Evolutionary conservation across 2,797 vertebrate species (phyloP).

Genomic region (Sebastes kiyomatsui): DNA sequence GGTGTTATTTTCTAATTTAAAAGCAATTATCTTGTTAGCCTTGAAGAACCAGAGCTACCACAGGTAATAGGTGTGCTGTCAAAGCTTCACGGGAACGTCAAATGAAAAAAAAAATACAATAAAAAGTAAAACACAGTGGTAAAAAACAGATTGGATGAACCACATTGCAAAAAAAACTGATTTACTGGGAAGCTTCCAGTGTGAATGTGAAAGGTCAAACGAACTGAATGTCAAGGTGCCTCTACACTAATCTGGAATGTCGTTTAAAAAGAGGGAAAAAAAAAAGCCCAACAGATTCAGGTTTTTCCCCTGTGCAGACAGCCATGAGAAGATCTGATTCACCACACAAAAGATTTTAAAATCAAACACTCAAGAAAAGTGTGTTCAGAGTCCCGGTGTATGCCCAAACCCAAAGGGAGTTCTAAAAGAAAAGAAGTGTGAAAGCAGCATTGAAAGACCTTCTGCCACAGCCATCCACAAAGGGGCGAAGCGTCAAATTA

Average conservation of each 20-base stretch:
- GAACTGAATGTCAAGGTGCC: not conserved
- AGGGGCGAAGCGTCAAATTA: slow-evolving; percentile 29
- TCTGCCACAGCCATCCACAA: not conserved
- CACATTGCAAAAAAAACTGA: not conserved
- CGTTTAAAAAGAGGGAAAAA: not conserved
- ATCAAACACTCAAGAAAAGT: not conserved
- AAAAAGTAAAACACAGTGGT: no score
- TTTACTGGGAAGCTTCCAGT: not conserved
- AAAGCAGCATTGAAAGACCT: slow-evolving; percentile 5
- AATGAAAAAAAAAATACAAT: not conserved
- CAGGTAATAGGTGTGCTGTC: not conserved
- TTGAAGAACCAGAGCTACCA: not conserved
- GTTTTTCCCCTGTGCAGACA: not conserved
- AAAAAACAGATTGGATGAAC: not conserved
- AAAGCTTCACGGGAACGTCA: not conserved
- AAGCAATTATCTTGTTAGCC: not conserved
- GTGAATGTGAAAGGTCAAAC: not conserved
- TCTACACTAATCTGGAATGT: not conserved
- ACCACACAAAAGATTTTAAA: slow-evolving; percentile 10
- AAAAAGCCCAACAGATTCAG: not conserved
- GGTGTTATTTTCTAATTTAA: not conserved
- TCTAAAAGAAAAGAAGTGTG: not conserved
- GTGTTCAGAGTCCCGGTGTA: not conserved
- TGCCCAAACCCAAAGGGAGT: not conserved
- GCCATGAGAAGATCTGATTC: not conserved